A percentile compares a stretch with the other conserved stretches of the same genome.
Conservation (phyloP, 2,888 invertebrate species). For the Cephus sareptanus region DNA sequence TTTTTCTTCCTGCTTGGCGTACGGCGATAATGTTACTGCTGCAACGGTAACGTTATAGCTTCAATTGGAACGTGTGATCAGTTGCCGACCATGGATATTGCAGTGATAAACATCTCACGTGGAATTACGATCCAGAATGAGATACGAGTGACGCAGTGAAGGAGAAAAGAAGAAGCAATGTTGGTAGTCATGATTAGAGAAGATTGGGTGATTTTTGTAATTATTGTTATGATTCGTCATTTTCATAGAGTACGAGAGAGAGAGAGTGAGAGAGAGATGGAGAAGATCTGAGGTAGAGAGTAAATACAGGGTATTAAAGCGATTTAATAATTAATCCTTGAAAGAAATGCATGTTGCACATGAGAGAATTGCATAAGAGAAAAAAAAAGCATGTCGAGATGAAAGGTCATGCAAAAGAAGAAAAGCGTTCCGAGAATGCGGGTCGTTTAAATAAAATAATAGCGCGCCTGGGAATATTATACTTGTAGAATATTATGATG, state of each 20-base stretch:
- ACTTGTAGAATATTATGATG: background rate
- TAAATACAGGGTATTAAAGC: background rate
- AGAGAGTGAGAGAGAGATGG: too few relatives aligned
- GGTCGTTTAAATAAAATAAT: background rate
- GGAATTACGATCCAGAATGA: background rate
- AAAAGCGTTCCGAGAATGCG: background rate
- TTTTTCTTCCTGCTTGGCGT: background rate
- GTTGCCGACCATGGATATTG: conserved; percentile 1
- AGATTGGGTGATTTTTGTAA: background rate
- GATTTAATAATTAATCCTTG: background rate
- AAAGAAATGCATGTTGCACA: background rate
- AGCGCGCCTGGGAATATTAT: background rate
- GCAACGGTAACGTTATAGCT: background rate
- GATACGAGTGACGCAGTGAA: background rate
- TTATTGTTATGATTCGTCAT: background rate
- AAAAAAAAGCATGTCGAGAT: background rate
- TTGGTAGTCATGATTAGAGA: background rate
- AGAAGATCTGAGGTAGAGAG: background rate
- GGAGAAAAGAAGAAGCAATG: background rate
- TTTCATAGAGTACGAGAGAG: background rate
- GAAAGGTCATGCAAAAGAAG: background rate
- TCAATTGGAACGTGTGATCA: conserved; percentile 2
- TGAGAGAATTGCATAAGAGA: background rate
- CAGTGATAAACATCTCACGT: background rate
- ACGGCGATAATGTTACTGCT: background rate